These are phyloP conservation scores for Drosophila neotestacea DNA, from an alignment of 2,888 invertebrate genomes.

Conservation along the genomic window DNA sequence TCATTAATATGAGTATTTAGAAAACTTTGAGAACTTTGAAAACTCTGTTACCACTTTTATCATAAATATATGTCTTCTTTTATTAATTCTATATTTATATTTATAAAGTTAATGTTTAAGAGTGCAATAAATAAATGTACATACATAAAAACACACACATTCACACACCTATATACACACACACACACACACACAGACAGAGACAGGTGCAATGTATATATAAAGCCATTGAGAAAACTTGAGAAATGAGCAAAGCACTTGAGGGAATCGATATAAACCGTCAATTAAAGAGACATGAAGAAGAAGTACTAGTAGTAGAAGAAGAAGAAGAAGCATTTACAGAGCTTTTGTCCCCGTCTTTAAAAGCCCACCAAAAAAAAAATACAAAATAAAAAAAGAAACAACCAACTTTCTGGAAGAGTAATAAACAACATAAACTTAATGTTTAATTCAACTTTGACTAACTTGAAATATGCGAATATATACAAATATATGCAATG, in stretches of 20 bases:
- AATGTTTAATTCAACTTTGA: slow-evolving; percentile 21
- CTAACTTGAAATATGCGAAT: slow-evolving; percentile 37
- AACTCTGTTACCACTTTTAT: slow-evolving; percentile 6
- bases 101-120: slow-evolving; percentile 71
- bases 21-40: slow-evolving; percentile 1
- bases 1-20: background rate
- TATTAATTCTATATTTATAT: slow-evolving; percentile 38
- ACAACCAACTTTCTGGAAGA: slow-evolving; percentile 9
- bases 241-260: slow-evolving; percentile 20
- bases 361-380: too few species aligned
- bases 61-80: slow-evolving; percentile 18
- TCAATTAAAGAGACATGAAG: slow-evolving; percentile 2
- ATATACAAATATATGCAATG: slow-evolving; percentile 9
- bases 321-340: slow-evolving; percentile 46
- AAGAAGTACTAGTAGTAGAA: background rate
- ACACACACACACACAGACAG: slow-evolving; percentile 18
- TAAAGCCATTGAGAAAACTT: slow-evolving; percentile 40
- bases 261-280: slow-evolving; percentile 5
- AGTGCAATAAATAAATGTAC: slow-evolving; percentile 72
- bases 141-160: slow-evolving; percentile 44
- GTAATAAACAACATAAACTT: slow-evolving; percentile 1
- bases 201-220: slow-evolving; percentile 53
- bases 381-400: too few species aligned
- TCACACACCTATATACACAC: slow-evolving; percentile 14
- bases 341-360: slow-evolving; percentile 11